Evolutionary conservation across 1,140 invertebrate species (phyloP).

Genomic region (Neodiprion pinetum): DNA sequence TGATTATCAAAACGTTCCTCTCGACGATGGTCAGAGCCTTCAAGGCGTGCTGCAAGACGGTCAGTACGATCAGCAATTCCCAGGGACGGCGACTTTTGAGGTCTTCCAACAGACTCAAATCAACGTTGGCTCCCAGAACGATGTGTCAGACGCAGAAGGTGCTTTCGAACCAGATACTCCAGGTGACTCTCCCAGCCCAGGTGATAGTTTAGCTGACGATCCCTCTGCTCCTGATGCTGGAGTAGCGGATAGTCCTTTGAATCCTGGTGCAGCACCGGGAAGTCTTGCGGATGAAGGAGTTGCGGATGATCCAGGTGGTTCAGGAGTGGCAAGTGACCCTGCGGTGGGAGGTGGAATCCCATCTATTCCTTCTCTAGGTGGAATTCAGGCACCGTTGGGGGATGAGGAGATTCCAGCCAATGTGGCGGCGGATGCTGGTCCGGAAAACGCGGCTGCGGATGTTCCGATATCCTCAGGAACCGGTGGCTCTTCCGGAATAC

Average conservation of each 20-base stretch:
- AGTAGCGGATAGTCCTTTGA: not conserved
- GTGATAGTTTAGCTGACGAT: not conserved
- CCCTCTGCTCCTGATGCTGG: not conserved
- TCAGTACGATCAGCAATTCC: not conserved
- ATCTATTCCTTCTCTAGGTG: not conserved
- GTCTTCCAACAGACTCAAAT: slow-evolving; percentile 50
- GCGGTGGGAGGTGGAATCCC: not conserved
- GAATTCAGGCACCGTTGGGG: not conserved
- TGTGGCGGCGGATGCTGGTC: not conserved
- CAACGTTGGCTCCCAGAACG: slow-evolving; percentile 30
- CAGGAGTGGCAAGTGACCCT: not conserved
- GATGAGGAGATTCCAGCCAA: not conserved
- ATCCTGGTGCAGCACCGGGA: not conserved
- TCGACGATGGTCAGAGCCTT: not conserved
- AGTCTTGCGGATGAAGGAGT: not conserved
- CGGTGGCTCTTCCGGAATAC: not conserved
- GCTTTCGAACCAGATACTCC: slow-evolving; percentile 15
- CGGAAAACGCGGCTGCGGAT: not conserved
- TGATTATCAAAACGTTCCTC: not conserved
- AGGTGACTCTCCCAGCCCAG: too few species aligned
- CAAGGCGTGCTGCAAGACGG: not conserved
- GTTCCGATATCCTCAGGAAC: not conserved
- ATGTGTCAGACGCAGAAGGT: not conserved
- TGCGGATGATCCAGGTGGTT: not conserved
- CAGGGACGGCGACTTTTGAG: slow-evolving; percentile 34